Percentiles rank a stretch among this genome's conserved stretches.
Evolutionary conservation across 2,113 vertebrate genomes (phyloP).

Genomic region (Bos javanicus): DNA sequence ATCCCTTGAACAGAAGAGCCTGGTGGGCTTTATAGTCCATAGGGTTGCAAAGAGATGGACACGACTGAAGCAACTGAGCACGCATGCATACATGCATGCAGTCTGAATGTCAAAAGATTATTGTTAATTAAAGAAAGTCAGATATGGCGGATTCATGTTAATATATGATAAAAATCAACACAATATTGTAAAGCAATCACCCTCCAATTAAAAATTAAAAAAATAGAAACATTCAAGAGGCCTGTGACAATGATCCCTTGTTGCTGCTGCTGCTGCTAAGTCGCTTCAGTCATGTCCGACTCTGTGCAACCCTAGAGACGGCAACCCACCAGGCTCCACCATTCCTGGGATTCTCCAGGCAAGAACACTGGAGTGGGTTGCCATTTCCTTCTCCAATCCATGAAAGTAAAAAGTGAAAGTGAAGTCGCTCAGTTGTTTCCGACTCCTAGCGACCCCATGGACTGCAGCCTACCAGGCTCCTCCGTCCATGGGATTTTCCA

Average conservation of each 20-base stretch:
- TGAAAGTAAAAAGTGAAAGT: too few species aligned
- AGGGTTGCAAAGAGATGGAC: not conserved
- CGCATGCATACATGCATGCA: accelerated
- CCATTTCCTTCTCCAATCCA: too few species aligned
- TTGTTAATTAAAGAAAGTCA: not conserved
- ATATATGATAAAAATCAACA: not conserved
- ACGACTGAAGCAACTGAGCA: not conserved
- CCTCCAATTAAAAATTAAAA: not conserved
- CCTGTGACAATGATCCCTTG: not conserved
- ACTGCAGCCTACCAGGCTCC: too few species aligned
- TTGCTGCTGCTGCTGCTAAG: too few species aligned
- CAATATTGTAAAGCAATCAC: not conserved
- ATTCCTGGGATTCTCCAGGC: too few species aligned
- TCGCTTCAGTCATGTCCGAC: too few species aligned
- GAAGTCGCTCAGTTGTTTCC: too few species aligned
- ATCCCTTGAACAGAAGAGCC: not conserved
- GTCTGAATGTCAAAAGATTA: not conserved
- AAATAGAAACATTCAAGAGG: not conserved
- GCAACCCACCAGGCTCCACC: too few species aligned
- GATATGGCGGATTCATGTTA: not conserved
- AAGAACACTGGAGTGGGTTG: too few species aligned
- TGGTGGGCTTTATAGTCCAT: not conserved
- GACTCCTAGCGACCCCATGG: too few species aligned
- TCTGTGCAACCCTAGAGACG: too few species aligned
- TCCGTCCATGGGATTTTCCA: too few species aligned